A percentile compares a stretch with the other conserved stretches of the same genome.
Evolutionary conservation across 2,888 invertebrate species (phyloP).

Genomic region (Chrysomela aeneicollis): DNA sequence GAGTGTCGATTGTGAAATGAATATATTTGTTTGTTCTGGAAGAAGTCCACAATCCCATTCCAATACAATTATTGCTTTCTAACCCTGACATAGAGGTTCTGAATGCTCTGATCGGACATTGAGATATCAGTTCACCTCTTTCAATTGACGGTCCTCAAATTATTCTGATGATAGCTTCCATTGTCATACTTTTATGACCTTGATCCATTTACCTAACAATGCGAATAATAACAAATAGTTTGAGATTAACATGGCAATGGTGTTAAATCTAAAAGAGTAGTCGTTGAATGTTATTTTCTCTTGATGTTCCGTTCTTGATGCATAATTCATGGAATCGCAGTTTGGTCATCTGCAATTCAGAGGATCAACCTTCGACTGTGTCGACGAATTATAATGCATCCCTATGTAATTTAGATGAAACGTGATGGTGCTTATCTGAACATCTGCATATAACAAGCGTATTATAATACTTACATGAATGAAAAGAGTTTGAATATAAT

Average conservation of each 20-base stretch:
- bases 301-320: neutral
- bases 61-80: no score
- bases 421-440: conserved; percentile 5
- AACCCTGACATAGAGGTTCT: no score
- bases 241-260: conserved; percentile 21
- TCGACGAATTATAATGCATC: neutral
- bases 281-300: neutral
- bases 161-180: neutral
- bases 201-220: conserved; percentile 19
- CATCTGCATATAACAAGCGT: conserved; percentile 1
- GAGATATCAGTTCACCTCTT: no score
- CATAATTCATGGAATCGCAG: conserved; percentile 10
- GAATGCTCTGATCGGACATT: no score
- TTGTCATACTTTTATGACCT: conserved; percentile 16
- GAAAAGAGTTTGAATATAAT: neutral
- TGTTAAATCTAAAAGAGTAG: neutral
- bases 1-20: no score
- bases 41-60: no score
- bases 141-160: neutral
- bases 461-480: neutral
- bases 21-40: no score
- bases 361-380: conserved; percentile 11
- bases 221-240: conserved; percentile 18
- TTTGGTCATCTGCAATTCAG: conserved; percentile 6
- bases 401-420: conserved; percentile 1